Evolutionary conservation across 1,140 invertebrate genomes (phyloP), one percentile per base, ranked within the genome.

Genomic region (Drosophila pruinosa): DNA sequence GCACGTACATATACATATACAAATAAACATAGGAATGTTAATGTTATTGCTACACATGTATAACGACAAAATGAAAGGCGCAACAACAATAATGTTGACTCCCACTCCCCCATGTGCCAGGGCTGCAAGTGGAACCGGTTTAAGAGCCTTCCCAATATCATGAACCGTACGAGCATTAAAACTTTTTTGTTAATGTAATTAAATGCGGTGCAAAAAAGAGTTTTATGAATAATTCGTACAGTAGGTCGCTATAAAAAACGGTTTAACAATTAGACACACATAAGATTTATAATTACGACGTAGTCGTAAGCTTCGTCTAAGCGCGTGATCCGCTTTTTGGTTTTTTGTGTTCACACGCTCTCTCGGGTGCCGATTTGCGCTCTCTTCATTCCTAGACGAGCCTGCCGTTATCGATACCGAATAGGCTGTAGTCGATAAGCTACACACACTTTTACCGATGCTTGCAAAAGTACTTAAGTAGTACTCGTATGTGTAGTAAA

Each of bases 221-320:
- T n/a, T 17, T 41, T 56, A 4, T 31, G 15, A 19, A 22, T 4
- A 21, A 14, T 22, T 22, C 6, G 28, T n/a, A 21, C n/a, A 26
- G 7, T 19, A 36, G 26, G 21, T 45, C 53, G 19, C 12, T 15
- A 50, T 50, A 15, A 34, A 26, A 38, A 34, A 34, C 53, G 22
- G 4, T 26, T 50, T 22, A n/a, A 24, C 34, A 50, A 50, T 62
- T 31, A 52, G 15, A 31, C 7, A 10, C n/a, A 4, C 8, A 43
- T 57, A 31, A 43, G 48, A 64, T 70, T 70, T 50, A 47, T 45
- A 70, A 54, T 54, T 70, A 56, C 50, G 59, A 48, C 59, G 59
- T 34, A 64, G 26, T 36, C 24, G 15, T 19, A 19, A 57, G 43
- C 41, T 28, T 38, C n/a, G 15, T n/a, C 1, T 24, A 12, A 12